These are phyloP conservation scores for Drosophila recens DNA, from an alignment of 2,888 invertebrate species.

Conservation along the genomic window DNA sequence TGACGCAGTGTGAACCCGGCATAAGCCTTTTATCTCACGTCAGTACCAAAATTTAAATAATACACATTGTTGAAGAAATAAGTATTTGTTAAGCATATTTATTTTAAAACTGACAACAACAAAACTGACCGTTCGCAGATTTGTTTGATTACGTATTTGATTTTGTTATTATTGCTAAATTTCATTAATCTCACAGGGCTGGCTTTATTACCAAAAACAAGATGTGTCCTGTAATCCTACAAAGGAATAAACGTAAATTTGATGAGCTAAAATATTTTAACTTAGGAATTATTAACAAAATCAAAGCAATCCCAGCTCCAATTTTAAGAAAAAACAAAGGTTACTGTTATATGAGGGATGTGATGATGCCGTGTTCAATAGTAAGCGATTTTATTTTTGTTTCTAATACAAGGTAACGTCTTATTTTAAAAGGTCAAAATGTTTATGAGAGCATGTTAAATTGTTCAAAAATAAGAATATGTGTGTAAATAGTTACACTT, in stretches of 20 bases:
- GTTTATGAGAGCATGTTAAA: conserved; percentile 64
- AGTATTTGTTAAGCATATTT: too few species aligned
- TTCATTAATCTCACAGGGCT: too few species aligned
- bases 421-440: conserved; percentile 60
- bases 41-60: too few species aligned
- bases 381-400: conserved; percentile 57
- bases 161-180: too few species aligned
- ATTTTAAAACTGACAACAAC: too few species aligned
- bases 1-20: too few species aligned
- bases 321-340: conserved; percentile 6
- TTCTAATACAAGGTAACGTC: conserved; percentile 69
- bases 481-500: conserved; percentile 50
- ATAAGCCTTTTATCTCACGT: too few species aligned
- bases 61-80: too few species aligned
- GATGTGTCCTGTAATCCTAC: background rate
- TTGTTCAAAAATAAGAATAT: conserved; percentile 55
- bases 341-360: conserved; percentile 18
- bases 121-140: too few species aligned
- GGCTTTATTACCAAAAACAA: background rate
- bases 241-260: background rate
- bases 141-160: background rate
- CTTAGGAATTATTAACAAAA: background rate
- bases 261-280: background rate
- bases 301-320: background rate
- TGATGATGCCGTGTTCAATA: conserved; percentile 35